Evolutionary conservation across 2,888 invertebrate species (phyloP), one percentile per base, ranked within the genome.

Genomic region (Troilus luridus): DNA sequence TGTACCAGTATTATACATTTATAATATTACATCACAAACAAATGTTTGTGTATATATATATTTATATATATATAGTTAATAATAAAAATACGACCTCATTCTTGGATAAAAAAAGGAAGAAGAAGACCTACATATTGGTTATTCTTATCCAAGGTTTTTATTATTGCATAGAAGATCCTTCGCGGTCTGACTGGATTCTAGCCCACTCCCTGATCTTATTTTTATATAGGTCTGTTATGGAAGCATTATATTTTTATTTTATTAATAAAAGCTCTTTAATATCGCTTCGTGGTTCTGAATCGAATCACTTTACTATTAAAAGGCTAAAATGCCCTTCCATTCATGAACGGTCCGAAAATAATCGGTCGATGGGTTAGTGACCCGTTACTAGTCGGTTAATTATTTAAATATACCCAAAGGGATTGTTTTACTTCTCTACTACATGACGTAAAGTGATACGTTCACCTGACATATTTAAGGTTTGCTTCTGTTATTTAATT

Each of bases 11-110:
- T 41, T 41, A 41, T 41, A 41, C 41, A 41, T 41, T 41, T 41
- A 41, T 41, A 41, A 41, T 41, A 41, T 41, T 41, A 41, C 41
- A 3, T 41, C 41, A 41, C 5, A 3, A 41, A 41, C 5, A 3
- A 41, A 14, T 60, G 19, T 60, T 0, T 60, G 17, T 60, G 17
- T 60, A 60, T 60, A 60, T 60, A 60, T 60, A 60, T 60, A 60
- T 81, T 11, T 81, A 27, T 81, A 27, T 81, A 81, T 81, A 81
- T 81, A 81, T 81, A 81, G 14, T 60, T 14, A 17, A 60, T 64
- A 64, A 21, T n/a, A n/a, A n/a, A n/a, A 21, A n/a, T 8, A 21
- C 14, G 21, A 8, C 21, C 64, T 14, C 21, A 64, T 64, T 62
- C 14, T n/a, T 64, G 21, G 60, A 17, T 1, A 21, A 24, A 64